Percentiles rank a stretch among this genome's conserved stretches.
phyloP scores from a whole-genome alignment of 2,113 vertebrate genomes.

The Corythornis vintsioides region DNA sequence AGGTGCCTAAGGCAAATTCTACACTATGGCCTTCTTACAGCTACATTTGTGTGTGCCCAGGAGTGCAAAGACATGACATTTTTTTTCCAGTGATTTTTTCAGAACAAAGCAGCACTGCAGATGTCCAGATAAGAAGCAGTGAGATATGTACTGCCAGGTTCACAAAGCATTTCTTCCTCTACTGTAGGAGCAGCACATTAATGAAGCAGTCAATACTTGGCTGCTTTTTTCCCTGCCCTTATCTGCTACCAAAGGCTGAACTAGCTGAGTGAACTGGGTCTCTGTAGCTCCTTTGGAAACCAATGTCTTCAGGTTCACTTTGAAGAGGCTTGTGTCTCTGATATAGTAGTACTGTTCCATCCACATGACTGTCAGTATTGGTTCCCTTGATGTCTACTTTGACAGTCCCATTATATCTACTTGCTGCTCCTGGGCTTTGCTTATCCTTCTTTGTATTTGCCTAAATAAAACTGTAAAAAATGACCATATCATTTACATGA shows the following conservation, averaged over 20 bases:
- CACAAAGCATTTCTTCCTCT: not conserved
- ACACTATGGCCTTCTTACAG: not conserved
- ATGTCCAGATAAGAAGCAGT: not conserved
- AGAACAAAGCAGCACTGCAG: not conserved
- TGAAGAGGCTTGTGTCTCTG: conserved; percentile 72
- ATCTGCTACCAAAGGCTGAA: conserved; percentile 77
- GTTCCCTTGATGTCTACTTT: not conserved
- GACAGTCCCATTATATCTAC: not conserved
- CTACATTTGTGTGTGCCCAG: fast-evolving
- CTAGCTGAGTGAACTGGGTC: conserved; percentile 69
- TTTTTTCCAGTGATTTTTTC: conserved; percentile 43
- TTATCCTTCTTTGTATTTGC: not conserved
- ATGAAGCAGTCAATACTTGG: conserved; percentile 49
- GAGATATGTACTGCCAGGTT: not conserved
- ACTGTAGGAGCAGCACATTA: conserved; percentile 53
- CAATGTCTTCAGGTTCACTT: conserved; percentile 39
- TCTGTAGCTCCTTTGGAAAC: conserved; percentile 75
- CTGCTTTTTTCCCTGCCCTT: conserved; percentile 67
- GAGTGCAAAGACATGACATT: not conserved
- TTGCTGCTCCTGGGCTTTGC: not conserved
- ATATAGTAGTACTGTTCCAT: conserved; percentile 43
- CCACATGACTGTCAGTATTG: not conserved
- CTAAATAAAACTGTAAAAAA: not conserved
- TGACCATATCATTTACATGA: not conserved
- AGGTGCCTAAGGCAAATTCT: not conserved